Base-by-base conservation (phyloP, 23 tunicate species). In the Styela plicata region DNA sequence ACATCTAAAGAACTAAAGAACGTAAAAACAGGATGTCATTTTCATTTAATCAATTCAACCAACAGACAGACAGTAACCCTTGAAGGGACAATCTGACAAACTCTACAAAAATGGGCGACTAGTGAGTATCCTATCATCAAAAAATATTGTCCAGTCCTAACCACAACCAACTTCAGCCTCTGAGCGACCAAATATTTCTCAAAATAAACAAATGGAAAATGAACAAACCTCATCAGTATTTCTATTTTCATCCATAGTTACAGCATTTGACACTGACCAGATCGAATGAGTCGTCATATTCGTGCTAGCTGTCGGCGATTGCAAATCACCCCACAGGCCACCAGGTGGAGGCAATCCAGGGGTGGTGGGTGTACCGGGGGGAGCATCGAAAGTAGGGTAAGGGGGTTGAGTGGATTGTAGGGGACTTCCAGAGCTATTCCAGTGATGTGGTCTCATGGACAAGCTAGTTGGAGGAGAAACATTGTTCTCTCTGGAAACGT, bases 261-360 rank as follows among this genome's bases (percentile, higher is more conserved):
- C 96, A 16, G 96, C 89, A 62, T 90, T 90, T 52, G 86, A 86
- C 33, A 90, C 96, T 33, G 96, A 90, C 96, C 96, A 90, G 35
- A 90, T 90, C 65, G 67, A 83, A 68, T 90, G 96, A 26, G 96
- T 90, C 67, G 81, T 76, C 81, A 76, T 76, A 26, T 76, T 76
- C 17, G 57, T 31, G 25, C 27, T 53, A 19, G 64, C 25, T 13
- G 66, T 53, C 7, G 81, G 64, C 18, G 81, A 36, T 24, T 26
- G 81, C 5, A 53, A 26, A 16, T 76, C 81, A 25, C 81, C 81
- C 81, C 81, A 76, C 21, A 36, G 20, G 16, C 18, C 32, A 57
- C 2, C 29, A 1, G 81, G 2, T 1, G 19, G 27, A 26, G 24
- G 17, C 32, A 76, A 36, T 13, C 81, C 64, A 24, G 81, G 81